Evolutionary conservation across 2,797 vertebrate species (phyloP), one percentile per base, ranked within the genome.

Genomic region (Acropternis orthonyx): DNA sequence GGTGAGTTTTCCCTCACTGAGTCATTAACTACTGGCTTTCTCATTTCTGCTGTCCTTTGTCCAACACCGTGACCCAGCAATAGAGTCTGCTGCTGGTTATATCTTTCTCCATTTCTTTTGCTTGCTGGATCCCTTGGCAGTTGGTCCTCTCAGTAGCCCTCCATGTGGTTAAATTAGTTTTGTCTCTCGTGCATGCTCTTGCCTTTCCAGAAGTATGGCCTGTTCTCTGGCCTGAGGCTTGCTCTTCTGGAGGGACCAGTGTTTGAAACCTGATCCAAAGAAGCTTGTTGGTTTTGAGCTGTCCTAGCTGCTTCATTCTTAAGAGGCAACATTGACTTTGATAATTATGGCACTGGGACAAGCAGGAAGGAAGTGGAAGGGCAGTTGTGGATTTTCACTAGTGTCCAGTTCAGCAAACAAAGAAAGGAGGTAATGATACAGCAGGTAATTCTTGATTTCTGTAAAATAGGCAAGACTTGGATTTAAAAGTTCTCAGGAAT

Each of bases 331-430:
- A 0, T 51, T 74, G 32, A 15, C 43, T 77, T 55, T 77, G 55
- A 32, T 34, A 65, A 34, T 27, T 55, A n/a, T 74, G 23, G 10
- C 34, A 32, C 0, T 48, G 61, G 28, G 43, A 27, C 36, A 34
- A 30, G 36, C 27, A 49, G 14, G 32, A 58, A 65, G 36, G 46
- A 46, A 58, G 37, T 43, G 55, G 56, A 55, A 68, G 30, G 21
- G 32, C 72, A 27, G 7, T n/a, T 72, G 26, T 0, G 0, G 36
- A 3, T 41, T 74, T 41, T 30, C 12, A 19, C 6, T 21, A 18
- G 28, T 2, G 0, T 73, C 41, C 14, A 19, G 19, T 43, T 76
- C 44, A 80, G 30, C 3, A 0, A 34, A 12, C 3, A 34, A 56
- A 41, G 63, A 80, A 80, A 73, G 61, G 21, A 56, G 22, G 11